Conservation (phyloP, 1,140 invertebrate species). For the Anthonomus grandis region DNA sequence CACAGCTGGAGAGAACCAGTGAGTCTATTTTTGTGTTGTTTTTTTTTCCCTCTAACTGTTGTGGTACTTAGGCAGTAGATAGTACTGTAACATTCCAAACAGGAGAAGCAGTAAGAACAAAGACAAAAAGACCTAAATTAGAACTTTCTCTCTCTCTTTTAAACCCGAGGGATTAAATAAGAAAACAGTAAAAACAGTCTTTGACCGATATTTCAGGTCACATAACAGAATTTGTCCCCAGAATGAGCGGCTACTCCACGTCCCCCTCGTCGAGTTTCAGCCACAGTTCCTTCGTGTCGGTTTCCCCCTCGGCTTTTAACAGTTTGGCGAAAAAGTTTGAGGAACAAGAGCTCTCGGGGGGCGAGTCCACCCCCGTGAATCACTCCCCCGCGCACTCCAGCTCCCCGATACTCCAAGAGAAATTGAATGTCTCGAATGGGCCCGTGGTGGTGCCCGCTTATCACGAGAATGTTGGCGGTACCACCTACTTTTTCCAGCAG, state of each 20-base stretch:
- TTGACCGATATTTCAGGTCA: constrained; percentile 23
- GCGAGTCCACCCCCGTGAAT: constrained; percentile 6
- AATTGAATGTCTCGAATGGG: constrained; percentile 11
- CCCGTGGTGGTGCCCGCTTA: constrained; percentile 26
- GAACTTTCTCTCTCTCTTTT: background rate
- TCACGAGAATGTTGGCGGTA: constrained; percentile 89
- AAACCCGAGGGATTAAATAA: no score
- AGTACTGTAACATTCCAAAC: background rate
- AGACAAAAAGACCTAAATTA: background rate
- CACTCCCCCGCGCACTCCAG: constrained; percentile 19
- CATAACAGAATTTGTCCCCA: constrained; percentile 30
- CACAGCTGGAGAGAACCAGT: constrained; percentile 33
- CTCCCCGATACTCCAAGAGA: constrained; percentile 22
- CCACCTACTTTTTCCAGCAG: constrained; percentile 84
- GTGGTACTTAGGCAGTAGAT: background rate
- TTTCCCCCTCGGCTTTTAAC: constrained; percentile 20
- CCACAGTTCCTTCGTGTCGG: constrained; percentile 8
- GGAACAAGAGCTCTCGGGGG: constrained; percentile 16
- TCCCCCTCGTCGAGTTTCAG: constrained; percentile 24
- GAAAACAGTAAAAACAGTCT: background rate
- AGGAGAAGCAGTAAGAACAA: background rate
- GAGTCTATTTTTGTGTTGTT: constrained; percentile 10
- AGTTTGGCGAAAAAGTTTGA: constrained; percentile 25
- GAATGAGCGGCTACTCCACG: constrained; percentile 25
- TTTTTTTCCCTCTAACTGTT: background rate